A percentile compares a stretch with the other conserved stretches of the same genome.
phyloP scores from a whole-genome alignment of 2,888 invertebrate genomes.

The Dugesia japonica region DNA sequence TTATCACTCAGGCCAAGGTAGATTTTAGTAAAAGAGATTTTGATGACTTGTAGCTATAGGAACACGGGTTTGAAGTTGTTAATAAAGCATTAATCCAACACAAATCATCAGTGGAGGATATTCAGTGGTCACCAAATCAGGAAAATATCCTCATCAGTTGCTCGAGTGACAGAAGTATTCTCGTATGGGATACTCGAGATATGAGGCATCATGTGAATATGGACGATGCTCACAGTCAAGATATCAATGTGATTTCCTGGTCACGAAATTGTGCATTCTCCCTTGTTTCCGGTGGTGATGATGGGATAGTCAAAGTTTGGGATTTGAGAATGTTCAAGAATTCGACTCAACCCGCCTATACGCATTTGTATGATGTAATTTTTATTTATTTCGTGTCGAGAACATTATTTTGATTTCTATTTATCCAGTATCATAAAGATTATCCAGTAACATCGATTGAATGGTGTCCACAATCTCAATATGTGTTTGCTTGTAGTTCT shows the following conservation, averaged over 20 bases:
- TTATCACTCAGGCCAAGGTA: conserved; percentile 72
- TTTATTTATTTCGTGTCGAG: not conserved
- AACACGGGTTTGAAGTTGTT: conserved; percentile 66
- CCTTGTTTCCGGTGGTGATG: conserved; percentile 83
- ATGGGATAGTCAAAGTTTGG: conserved; percentile 82
- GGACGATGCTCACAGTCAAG: conserved; percentile 68
- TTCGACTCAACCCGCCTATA: not conserved
- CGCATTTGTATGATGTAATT: conserved; percentile 25
- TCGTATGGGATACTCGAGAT: conserved; percentile 84
- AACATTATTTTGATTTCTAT: not conserved
- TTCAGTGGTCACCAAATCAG: conserved; percentile 97
- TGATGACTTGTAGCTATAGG: not conserved
- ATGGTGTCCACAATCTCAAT: conserved; percentile 82
- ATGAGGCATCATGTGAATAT: conserved; percentile 70
- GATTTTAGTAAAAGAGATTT: too few relatives aligned
- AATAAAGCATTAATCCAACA: conserved; percentile 73
- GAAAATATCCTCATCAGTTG: conserved; percentile 54
- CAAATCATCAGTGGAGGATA: conserved; percentile 78
- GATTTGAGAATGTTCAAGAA: conserved; percentile 57
- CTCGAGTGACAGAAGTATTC: conserved; percentile 55
- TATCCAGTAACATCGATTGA: conserved; percentile 76
- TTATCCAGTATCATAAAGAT: conserved; percentile 64
- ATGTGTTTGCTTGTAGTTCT: conserved; percentile 77
- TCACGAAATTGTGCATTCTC: conserved; percentile 69
- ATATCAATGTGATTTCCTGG: conserved; percentile 95